Evolutionary conservation across 2,113 vertebrate species (phyloP).

Genomic region (Xiphophorus couchianus): DNA sequence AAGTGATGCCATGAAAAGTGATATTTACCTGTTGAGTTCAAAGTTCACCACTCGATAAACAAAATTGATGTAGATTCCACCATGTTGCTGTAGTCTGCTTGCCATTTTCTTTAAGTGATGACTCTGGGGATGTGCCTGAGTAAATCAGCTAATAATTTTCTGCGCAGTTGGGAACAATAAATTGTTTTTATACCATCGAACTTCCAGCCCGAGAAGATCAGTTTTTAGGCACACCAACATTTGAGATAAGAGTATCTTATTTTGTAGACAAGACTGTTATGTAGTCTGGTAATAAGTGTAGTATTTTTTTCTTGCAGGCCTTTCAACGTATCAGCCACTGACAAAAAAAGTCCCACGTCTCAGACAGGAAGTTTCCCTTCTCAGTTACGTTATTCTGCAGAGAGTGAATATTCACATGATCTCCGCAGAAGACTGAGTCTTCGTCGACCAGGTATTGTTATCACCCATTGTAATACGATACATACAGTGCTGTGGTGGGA

Average conservation of each 20-base stretch:
- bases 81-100: background rate
- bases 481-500: background rate
- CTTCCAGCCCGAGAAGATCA: too few species aligned
- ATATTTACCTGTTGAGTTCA: background rate
- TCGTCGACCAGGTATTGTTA: slow-evolving; percentile 73
- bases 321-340: slow-evolving; percentile 47
- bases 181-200: too few species aligned
- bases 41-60: background rate
- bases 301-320: slow-evolving; percentile 56
- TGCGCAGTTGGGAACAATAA: too few species aligned
- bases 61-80: background rate
- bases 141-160: too few species aligned
- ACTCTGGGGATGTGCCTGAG: too few species aligned
- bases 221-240: background rate
- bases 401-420: slow-evolving; percentile 29
- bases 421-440: slow-evolving; percentile 64
- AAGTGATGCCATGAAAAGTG: background rate
- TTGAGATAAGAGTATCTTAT: too few species aligned
- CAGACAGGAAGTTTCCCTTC: slow-evolving; percentile 33
- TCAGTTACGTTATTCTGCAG: slow-evolving; percentile 30
- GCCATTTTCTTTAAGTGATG: background rate
- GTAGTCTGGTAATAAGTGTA: background rate
- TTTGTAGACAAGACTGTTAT: background rate
- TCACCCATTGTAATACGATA: background rate
- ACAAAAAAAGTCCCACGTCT: slow-evolving; percentile 35